Conservation (phyloP, 2,113 vertebrate species). For the Aplodontia rufa region DNA sequence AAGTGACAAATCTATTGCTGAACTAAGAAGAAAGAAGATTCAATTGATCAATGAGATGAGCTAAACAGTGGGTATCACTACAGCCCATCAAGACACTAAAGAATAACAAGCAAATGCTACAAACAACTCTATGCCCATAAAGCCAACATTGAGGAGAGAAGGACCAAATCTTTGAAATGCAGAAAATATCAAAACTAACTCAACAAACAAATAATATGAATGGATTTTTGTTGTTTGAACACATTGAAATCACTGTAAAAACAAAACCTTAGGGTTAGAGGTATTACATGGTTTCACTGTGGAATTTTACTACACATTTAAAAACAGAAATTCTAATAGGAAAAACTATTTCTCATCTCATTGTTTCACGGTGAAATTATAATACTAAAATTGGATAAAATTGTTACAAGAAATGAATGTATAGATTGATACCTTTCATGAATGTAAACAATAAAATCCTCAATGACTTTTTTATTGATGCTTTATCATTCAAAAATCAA, state of each 20-base stretch:
- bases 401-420: not conserved
- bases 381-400: not conserved
- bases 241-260: not conserved
- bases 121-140: not conserved
- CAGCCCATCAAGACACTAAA: not conserved
- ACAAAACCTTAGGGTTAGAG: not conserved
- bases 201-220: not conserved
- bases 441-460: not conserved
- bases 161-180: not conserved
- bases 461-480: not conserved
- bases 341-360: not conserved
- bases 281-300: not conserved
- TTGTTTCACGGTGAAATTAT: not conserved
- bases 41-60: not conserved
- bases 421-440: not conserved
- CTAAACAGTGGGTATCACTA: not conserved
- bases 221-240: not conserved
- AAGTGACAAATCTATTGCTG: not conserved
- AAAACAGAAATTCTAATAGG: not conserved
- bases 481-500: not conserved
- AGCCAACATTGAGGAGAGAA: not conserved
- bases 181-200: not conserved
- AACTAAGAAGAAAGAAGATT: not conserved
- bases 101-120: not conserved
- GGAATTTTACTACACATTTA: not conserved